These are phyloP conservation scores for Chrysoperla carnea DNA, from an alignment of 1,140 invertebrate species.

Conservation along the genomic window DNA sequence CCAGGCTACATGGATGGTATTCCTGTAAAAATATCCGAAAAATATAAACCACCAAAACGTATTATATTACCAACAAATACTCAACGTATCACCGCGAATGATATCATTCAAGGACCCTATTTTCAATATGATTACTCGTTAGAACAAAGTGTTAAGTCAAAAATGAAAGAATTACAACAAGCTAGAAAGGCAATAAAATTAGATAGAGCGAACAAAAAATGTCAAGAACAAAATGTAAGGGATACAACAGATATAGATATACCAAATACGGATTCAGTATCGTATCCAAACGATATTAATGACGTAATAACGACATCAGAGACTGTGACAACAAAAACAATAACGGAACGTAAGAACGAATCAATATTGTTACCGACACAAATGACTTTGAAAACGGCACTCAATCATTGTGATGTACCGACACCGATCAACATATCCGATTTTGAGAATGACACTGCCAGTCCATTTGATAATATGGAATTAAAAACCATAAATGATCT, in stretches of 20 bases:
- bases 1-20: constrained; percentile 54
- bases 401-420: constrained; percentile 13
- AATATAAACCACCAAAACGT: constrained; percentile 57
- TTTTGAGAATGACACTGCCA: constrained; percentile 77
- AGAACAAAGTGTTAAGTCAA: constrained; percentile 47
- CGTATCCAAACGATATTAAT: constrained; percentile 15
- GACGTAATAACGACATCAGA: constrained; percentile 23
- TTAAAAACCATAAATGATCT: constrained; percentile 80
- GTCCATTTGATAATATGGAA: constrained; percentile 81
- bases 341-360: not conserved
- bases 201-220: constrained; percentile 25
- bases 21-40: constrained; percentile 72
- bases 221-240: constrained; percentile 18
- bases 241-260: constrained; percentile 27
- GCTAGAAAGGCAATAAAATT: constrained; percentile 37
- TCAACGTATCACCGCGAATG: constrained; percentile 34
- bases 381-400: constrained; percentile 10
- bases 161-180: constrained; percentile 46
- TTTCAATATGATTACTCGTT: constrained; percentile 49
- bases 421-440: constrained; percentile 19
- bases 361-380: constrained; percentile 8
- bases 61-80: constrained; percentile 47
- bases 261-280: not conserved
- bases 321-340: constrained; percentile 23
- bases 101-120: constrained; percentile 27